These are phyloP conservation scores for Triplophysa yarkandensis DNA, from an alignment of 2,797 vertebrate genomes.

Conservation along the genomic window DNA sequence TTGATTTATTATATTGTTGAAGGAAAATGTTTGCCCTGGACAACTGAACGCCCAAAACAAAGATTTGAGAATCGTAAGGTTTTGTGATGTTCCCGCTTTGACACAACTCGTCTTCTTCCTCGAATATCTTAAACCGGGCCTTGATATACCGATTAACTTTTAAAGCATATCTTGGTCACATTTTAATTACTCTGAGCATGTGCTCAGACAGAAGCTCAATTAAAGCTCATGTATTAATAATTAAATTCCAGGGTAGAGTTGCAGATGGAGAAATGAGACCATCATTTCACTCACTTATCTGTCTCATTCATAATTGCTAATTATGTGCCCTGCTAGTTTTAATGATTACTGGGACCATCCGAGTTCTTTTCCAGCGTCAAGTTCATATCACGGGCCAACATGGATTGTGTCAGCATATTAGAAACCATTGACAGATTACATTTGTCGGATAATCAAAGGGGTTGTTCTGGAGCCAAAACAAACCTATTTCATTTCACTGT, in stretches of 20 bases:
- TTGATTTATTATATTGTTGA: constrained; percentile 38
- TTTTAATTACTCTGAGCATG: constrained; percentile 60
- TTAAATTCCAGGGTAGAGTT: constrained; percentile 53
- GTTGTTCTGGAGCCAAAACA: constrained; percentile 8
- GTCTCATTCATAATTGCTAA: constrained; percentile 53
- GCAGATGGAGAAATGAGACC: constrained; percentile 54
- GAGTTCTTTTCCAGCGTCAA: constrained; percentile 24
- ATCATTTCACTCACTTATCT: constrained; percentile 51
- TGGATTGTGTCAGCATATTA: constrained; percentile 42
- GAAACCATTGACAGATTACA: constrained; percentile 1
- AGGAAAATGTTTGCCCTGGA: constrained; percentile 39
- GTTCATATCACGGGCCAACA: constrained; percentile 24
- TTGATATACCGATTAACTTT: constrained; percentile 57
- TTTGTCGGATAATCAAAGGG: neutral
- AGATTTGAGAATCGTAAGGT: constrained; percentile 22
- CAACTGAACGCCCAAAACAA: constrained; percentile 26
- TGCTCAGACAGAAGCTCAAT: constrained; percentile 59
- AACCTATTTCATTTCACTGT: constrained; percentile 2
- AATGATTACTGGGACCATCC: constrained; percentile 44
- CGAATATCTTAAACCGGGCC: constrained; percentile 40
- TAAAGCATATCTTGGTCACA: constrained; percentile 55
- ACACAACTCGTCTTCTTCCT: constrained; percentile 6
- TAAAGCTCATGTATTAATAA: constrained; percentile 61
- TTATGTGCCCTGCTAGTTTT: constrained; percentile 56
- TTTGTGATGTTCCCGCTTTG: constrained; percentile 42